A percentile compares a stretch with the other conserved stretches of the same genome.
These are phyloP conservation scores for Zaprionus obscuricornis DNA, from an alignment of 2,888 invertebrate species.

Conservation along the genomic window DNA sequence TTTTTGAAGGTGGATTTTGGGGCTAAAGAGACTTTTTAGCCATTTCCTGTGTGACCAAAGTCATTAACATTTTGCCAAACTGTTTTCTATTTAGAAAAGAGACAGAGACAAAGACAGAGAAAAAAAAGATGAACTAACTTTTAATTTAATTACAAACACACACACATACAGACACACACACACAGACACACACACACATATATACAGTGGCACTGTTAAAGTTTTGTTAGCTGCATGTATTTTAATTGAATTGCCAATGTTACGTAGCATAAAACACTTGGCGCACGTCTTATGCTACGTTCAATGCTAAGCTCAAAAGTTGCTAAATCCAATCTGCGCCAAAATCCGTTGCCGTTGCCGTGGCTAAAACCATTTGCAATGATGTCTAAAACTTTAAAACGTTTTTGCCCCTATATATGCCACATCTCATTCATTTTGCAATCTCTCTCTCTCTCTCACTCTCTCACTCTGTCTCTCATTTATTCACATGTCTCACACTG, in stretches of 20 bases:
- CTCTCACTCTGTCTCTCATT: too few species aligned
- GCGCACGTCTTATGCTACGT: slow-evolving; percentile 15
- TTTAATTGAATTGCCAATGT: slow-evolving; percentile 69
- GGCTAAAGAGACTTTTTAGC: slow-evolving; percentile 20
- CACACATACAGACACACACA: slow-evolving; percentile 4
- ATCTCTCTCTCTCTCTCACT: too few species aligned
- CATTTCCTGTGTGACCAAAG: slow-evolving; percentile 60
- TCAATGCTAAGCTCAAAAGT: slow-evolving; percentile 41
- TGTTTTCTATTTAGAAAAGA: slow-evolving; percentile 45
- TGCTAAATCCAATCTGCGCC: slow-evolving; percentile 64
- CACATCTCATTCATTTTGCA: too few species aligned
- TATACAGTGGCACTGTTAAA: slow-evolving; percentile 46
- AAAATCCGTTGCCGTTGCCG: slow-evolving; percentile 50
- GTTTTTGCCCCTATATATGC: too few species aligned
- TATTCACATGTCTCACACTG: too few species aligned
- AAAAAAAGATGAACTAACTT: slow-evolving; percentile 51
- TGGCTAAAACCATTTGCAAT: slow-evolving; percentile 50
- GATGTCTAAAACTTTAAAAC: slow-evolving; percentile 50
- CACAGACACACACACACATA: slow-evolving; percentile 12
- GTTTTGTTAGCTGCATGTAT: slow-evolving; percentile 24
- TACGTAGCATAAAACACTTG: background rate
- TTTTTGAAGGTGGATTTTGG: slow-evolving; percentile 49
- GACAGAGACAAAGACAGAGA: too few species aligned
- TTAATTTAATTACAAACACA: slow-evolving; percentile 67
- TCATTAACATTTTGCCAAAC: slow-evolving; percentile 61